Percentiles rank a stretch among this genome's conserved stretches.
Conservation (phyloP, 2,888 invertebrate genomes). For the Norana najaformis region DNA sequence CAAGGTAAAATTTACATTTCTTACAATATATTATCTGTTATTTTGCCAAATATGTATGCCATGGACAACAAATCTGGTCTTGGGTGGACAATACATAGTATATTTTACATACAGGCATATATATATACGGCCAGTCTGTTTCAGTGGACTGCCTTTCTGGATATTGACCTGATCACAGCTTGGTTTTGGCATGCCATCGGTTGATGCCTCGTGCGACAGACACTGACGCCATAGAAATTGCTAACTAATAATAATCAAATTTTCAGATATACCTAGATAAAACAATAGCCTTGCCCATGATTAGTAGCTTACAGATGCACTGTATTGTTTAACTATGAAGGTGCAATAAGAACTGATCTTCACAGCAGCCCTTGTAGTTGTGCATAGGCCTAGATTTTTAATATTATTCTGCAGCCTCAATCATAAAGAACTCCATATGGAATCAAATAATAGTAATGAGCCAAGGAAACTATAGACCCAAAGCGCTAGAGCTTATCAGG, state of each 20-base stretch:
- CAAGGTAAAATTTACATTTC: constrained; percentile 51
- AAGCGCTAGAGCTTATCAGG: not conserved
- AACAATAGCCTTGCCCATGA: not conserved
- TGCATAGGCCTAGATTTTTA: not conserved
- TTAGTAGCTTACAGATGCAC: not conserved
- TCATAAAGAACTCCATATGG: not conserved
- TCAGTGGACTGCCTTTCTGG: no score
- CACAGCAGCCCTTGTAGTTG: not conserved
- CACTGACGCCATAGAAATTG: no score
- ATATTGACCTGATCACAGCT: no score
- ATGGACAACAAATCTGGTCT: not conserved
- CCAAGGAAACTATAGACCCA: not conserved
- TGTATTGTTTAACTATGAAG: not conserved
- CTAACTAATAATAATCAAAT: no score
- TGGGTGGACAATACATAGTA: not conserved
- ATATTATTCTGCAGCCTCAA: no score
- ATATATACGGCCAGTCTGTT: not conserved
- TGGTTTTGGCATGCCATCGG: no score
- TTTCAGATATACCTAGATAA: not conserved
- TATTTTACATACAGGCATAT: no score
- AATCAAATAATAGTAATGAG: not conserved
- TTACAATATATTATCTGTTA: not conserved
- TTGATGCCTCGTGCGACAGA: no score
- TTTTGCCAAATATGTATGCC: not conserved
- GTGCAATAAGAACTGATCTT: not conserved